Evolutionary conservation across 2,888 invertebrate species (phyloP).

Genomic region (Aradus depressus): DNA sequence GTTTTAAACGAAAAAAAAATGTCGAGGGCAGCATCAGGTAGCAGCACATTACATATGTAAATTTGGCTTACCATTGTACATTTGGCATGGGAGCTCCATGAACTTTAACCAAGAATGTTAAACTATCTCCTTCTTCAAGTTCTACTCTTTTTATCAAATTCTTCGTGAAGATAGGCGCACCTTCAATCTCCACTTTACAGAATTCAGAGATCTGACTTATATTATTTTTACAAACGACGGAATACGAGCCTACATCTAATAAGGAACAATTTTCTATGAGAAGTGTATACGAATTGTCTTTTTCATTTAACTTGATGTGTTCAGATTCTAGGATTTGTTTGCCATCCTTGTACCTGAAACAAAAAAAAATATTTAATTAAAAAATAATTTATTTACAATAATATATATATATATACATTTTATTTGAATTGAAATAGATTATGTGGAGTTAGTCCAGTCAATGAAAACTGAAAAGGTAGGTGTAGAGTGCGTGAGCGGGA

Average conservation of each 20-base stretch:
- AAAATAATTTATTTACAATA: neutral
- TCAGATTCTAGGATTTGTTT: constrained; percentile 61
- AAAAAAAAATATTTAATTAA: constrained; percentile 9
- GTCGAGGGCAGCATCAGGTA: too few species aligned
- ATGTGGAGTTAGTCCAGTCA: too few species aligned
- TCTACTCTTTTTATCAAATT: constrained; percentile 54
- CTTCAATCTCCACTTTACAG: constrained; percentile 75
- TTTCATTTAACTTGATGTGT: constrained; percentile 60
- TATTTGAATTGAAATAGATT: too few species aligned
- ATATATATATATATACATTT: neutral
- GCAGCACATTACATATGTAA: too few species aligned
- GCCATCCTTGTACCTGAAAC: constrained; percentile 66
- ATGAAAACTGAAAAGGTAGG: too few species aligned
- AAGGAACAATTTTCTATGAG: constrained; percentile 58
- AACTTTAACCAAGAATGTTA: constrained; percentile 61
- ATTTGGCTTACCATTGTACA: constrained; percentile 66
- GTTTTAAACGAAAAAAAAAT: constrained; percentile 1
- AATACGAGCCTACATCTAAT: constrained; percentile 78
- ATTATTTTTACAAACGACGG: constrained; percentile 73
- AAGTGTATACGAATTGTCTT: constrained; percentile 55
- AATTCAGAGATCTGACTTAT: constrained; percentile 84
- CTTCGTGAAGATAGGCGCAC: constrained; percentile 62
- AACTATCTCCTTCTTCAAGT: constrained; percentile 63
- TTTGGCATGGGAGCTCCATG: constrained; percentile 74
- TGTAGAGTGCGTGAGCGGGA: too few species aligned